Conservation (phyloP, 2,113 vertebrate genomes). For the Emydocephalus ijimae region DNA sequence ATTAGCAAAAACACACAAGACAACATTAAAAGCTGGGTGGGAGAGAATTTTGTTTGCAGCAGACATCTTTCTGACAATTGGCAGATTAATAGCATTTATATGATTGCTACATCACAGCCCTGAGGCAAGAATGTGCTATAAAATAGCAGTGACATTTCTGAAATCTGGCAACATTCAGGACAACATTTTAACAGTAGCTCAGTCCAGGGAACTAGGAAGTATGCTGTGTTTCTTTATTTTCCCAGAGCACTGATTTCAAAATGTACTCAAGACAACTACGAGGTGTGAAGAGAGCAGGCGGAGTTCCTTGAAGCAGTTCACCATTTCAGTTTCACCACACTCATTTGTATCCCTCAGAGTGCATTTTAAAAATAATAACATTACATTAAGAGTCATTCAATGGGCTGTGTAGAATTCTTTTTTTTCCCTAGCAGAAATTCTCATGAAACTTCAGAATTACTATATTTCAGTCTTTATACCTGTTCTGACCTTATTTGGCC, state of each 20-base stretch:
- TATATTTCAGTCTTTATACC: not conserved
- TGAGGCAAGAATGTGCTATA: slow-evolving; percentile 25
- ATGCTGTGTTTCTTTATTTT: not conserved
- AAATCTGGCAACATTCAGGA: slow-evolving; percentile 14
- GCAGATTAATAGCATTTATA: slow-evolving; percentile 22
- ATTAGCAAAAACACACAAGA: not conserved
- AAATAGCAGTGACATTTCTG: slow-evolving; percentile 26
- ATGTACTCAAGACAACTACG: not conserved
- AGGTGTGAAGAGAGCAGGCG: not conserved
- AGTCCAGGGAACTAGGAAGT: not conserved
- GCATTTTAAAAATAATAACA: not conserved
- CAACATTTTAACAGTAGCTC: not conserved
- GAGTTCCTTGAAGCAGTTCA: not conserved
- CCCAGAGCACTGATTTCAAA: not conserved
- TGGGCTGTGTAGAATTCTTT: not conserved
- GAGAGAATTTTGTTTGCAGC: slow-evolving; percentile 1
- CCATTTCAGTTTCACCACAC: not conserved
- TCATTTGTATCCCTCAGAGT: not conserved
- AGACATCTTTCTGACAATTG: slow-evolving; percentile 10
- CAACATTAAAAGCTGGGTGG: not conserved
- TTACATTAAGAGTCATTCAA: not conserved
- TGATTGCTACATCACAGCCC: not conserved
- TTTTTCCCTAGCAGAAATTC: not conserved
- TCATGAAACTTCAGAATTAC: not conserved
- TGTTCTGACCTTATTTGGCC: not conserved